phyloP scores from a whole-genome alignment of 2,113 vertebrate genomes.

The Mesoclemmys tuberculata region DNA sequence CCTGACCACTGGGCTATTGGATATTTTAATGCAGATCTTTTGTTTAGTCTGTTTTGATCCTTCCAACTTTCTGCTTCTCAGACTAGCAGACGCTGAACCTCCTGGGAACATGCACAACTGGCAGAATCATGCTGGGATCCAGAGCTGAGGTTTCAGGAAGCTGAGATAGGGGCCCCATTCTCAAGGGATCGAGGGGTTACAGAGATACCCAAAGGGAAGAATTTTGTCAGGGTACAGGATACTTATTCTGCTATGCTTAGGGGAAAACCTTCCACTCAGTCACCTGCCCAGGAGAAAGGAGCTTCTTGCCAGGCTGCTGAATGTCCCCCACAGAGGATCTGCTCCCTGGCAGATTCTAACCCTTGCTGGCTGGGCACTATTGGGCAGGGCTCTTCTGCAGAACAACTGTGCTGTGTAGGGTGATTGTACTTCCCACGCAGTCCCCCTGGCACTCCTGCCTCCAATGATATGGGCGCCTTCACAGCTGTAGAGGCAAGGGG shows the following conservation, averaged over 20 bases:
- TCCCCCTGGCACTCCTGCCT: background rate
- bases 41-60: background rate
- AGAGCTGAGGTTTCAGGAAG: background rate
- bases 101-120: background rate
- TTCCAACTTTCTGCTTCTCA: background rate
- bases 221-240: background rate
- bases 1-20: background rate
- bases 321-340: background rate
- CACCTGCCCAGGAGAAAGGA: too few relatives aligned
- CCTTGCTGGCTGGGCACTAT: background rate
- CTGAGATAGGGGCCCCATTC: background rate
- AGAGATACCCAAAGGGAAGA: background rate
- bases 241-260: background rate
- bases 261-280: background rate
- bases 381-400: background rate
- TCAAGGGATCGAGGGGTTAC: background rate
- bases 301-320: background rate
- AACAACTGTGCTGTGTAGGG: background rate
- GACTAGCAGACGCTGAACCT: background rate
- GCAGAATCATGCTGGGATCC: background rate
- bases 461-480: background rate
- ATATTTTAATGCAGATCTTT: background rate
- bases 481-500: background rate
- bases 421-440: background rate
- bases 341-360: background rate